Evolutionary conservation across 1,140 invertebrate genomes (phyloP), one percentile per base, ranked within the genome.

Genomic region (Drosophila pectinifera): DNA sequence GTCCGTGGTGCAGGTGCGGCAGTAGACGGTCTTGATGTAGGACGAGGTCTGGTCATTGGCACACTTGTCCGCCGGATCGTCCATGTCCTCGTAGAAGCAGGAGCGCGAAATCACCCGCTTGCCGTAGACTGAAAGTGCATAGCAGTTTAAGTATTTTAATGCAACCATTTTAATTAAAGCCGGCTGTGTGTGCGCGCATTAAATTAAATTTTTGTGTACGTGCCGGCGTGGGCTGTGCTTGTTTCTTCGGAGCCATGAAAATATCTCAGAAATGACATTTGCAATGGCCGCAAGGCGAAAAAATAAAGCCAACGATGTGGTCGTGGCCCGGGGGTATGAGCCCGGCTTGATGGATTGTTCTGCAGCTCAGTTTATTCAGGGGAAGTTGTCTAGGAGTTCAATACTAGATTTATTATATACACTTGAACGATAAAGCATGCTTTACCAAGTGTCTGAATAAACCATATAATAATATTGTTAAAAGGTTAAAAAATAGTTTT

Each of bases 1-100:
- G 45, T 92, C 91, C 24, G 80, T 90, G 65, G 77, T 88, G 73
- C 92, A 92, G n/a, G 92, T 92, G 73, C 86, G 83, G 80, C 92
- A 92, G 45, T 79, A 92, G 38, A 91, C 69, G 36, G 91, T 92
- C 73, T 92, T 92, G 14, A 92, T 91, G 56, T 92, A 92, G 16
- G 91, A 92, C n/a, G 92, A 92, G 38, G 89, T 90, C 16, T 85
- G 90, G 49, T 89, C 90, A 54, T 83, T 90, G 38, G 81, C 79
- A 54, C 92, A 92, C 51, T 89, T 89, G 63, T 92, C 91, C 28
- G 89, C 67, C 54, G 91, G 70, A 53, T 92, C 91, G 53, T 90
- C 90, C 14, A 91, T 56, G 57, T 92, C 91, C 74, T 92, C 92
- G 38, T 91, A 92, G 59, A 91, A 92, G 26, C 92, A 92, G 53